Percentiles rank a stretch among this genome's conserved stretches.
Conservation (phyloP, 1,140 invertebrate species). For the Euura lappo region DNA sequence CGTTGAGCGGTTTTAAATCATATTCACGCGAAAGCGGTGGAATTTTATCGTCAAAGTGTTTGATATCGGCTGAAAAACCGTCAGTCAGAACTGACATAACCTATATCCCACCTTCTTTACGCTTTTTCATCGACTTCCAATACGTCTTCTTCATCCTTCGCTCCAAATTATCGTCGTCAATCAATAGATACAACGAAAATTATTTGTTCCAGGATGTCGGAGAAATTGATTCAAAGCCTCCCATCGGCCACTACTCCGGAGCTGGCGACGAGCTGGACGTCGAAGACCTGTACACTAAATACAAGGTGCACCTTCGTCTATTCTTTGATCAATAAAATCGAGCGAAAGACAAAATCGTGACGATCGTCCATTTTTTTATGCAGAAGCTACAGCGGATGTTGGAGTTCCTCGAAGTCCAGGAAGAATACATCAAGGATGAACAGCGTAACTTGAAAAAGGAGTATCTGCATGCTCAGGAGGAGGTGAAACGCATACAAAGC, state of each 20-base stretch:
- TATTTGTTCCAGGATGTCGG: constrained; percentile 64
- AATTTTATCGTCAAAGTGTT: too few species aligned
- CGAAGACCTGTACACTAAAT: constrained; percentile 93
- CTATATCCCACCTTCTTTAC: neutral
- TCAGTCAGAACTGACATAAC: constrained; percentile 9
- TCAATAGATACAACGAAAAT: neutral
- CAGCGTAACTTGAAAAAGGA: constrained; percentile 97
- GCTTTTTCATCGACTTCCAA: neutral
- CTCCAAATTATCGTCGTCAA: constrained; percentile 13
- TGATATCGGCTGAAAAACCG: neutral
- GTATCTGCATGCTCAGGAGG: constrained; percentile 96
- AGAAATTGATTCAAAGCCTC: constrained; percentile 65
- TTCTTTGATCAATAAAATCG: too few species aligned
- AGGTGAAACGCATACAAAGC: constrained; percentile 96
- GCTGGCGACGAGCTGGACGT: constrained; percentile 80
- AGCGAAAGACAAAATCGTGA: neutral
- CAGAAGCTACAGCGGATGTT: constrained; percentile 94
- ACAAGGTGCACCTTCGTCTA: constrained; percentile 71
- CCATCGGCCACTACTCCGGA: constrained; percentile 60
- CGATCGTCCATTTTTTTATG: constrained; percentile 31
- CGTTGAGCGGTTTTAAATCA: too few species aligned
- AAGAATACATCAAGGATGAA: constrained; percentile 99
- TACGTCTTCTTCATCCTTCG: neutral
- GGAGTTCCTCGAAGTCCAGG: constrained; percentile 97
- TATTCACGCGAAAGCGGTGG: too few species aligned